Evolutionary conservation across 2,888 invertebrate genomes (phyloP).

Genomic region (Drosophila imparisetae): DNA sequence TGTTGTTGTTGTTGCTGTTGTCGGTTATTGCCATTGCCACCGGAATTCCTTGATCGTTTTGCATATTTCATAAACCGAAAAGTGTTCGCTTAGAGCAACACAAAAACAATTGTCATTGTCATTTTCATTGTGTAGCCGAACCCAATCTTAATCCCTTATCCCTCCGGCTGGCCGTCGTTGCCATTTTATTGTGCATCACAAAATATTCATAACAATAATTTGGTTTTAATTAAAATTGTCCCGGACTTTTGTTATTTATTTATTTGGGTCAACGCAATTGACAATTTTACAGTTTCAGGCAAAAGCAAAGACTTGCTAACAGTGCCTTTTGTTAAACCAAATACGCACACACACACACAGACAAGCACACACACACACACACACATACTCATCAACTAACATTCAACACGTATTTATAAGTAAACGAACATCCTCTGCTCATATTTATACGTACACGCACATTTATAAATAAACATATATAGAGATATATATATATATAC

Average conservation of each 20-base stretch:
- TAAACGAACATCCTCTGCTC: conserved; percentile 27
- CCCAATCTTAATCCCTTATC: conserved; percentile 26
- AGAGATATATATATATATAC: not conserved
- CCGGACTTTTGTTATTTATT: conserved; percentile 59
- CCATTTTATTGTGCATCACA: conserved; percentile 56
- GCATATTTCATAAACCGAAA: conserved; percentile 69
- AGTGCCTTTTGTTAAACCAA: conserved; percentile 20
- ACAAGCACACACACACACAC: not conserved
- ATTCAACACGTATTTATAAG: conserved; percentile 29
- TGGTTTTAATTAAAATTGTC: conserved; percentile 71
- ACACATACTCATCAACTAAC: not conserved
- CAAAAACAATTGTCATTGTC: conserved; percentile 58
- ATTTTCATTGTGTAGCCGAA: conserved; percentile 19
- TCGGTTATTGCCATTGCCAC: conserved; percentile 45
- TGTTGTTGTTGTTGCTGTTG: conserved; percentile 6
- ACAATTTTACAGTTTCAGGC: conserved; percentile 46
- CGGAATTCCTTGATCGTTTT: conserved; percentile 69
- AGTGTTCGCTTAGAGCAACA: conserved; percentile 46
- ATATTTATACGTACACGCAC: not conserved
- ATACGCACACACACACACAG: conserved; percentile 1
- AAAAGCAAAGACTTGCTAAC: conserved; percentile 25
- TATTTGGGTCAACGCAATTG: conserved; percentile 67
- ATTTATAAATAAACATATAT: not conserved
- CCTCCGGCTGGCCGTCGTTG: conserved; percentile 22
- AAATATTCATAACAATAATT: conserved; percentile 77